Evolutionary conservation across 2,888 invertebrate species (phyloP).

Genomic region (Seladonia tumulorum): DNA sequence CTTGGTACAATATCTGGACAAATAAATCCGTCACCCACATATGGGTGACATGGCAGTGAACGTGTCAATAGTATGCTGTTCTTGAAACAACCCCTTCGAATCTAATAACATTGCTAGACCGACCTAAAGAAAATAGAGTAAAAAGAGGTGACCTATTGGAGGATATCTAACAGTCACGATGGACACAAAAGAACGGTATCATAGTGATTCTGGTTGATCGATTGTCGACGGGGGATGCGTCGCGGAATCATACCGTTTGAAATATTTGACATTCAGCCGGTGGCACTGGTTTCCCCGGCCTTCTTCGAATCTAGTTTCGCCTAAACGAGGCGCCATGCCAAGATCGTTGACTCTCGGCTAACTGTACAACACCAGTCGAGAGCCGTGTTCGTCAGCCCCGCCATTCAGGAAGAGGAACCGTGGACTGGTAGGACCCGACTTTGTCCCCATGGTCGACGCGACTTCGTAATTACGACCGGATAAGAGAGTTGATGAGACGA

Average conservation of each 20-base stretch:
- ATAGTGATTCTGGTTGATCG: neutral
- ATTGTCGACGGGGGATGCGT: constrained; percentile 10
- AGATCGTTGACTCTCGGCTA: constrained; percentile 79
- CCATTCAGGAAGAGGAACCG: constrained; percentile 70
- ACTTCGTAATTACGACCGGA: neutral
- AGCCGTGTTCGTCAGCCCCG: constrained; percentile 22
- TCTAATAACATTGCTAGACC: too few relatives aligned
- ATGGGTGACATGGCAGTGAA: too few relatives aligned
- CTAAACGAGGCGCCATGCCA: constrained; percentile 75
- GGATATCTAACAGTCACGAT: neutral
- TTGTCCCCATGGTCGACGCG: constrained; percentile 15
- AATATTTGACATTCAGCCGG: constrained; percentile 65
- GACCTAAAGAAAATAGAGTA: too few relatives aligned
- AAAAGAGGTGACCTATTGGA: neutral
- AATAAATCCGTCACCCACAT: too few relatives aligned
- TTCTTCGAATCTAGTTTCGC: constrained; percentile 76
- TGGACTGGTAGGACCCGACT: constrained; percentile 16
- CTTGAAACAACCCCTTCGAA: too few relatives aligned
- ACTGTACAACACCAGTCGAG: constrained; percentile 73
- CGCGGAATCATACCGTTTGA: constrained; percentile 57
- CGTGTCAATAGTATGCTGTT: too few relatives aligned
- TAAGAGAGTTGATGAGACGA: neutral
- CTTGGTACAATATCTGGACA: too few relatives aligned
- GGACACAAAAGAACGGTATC: neutral
- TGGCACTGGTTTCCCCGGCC: constrained; percentile 66